phyloP scores from a whole-genome alignment of 2,797 vertebrate genomes.

The Eptatretus atami region DNA sequence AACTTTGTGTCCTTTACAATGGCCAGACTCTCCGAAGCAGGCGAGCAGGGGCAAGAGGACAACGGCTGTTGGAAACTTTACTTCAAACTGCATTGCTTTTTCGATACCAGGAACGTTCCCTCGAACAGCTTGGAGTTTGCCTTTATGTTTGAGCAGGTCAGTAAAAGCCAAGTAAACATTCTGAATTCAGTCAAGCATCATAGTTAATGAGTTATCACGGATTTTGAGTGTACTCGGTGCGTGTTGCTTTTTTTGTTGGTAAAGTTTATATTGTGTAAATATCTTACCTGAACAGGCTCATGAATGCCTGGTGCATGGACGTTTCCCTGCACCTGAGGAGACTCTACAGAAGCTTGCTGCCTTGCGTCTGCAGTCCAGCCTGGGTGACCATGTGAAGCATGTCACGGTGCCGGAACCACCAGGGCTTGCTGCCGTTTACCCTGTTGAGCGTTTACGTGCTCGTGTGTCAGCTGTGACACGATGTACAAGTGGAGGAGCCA shows the following conservation, averaged over 20 bases:
- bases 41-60: constrained; percentile 12
- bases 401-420: constrained; percentile 16
- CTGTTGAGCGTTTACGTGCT: constrained; percentile 34
- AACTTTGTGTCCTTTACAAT: too few relatives aligned
- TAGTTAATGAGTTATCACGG: background rate
- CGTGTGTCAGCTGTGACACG: constrained; percentile 45
- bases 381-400: constrained; percentile 27
- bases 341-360: constrained; percentile 69
- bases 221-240: background rate
- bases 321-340: constrained; percentile 72
- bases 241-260: constrained; percentile 5
- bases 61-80: constrained; percentile 53
- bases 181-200: accelerated
- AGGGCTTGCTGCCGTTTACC: constrained; percentile 40
- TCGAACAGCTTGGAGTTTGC: constrained; percentile 81
- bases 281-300: constrained; percentile 28
- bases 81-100: constrained; percentile 92
- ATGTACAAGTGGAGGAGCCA: too few relatives aligned
- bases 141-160: constrained; percentile 96
- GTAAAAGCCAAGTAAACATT: constrained; percentile 5
- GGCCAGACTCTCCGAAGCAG: constrained; percentile 15
- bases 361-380: constrained; percentile 55
- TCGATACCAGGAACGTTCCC: constrained; percentile 53
- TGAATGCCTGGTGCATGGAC: constrained; percentile 58
- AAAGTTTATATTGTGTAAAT: background rate